Evolutionary conservation across 2,113 vertebrate species (phyloP).

Genomic region (Psephotus haematonotus): DNA sequence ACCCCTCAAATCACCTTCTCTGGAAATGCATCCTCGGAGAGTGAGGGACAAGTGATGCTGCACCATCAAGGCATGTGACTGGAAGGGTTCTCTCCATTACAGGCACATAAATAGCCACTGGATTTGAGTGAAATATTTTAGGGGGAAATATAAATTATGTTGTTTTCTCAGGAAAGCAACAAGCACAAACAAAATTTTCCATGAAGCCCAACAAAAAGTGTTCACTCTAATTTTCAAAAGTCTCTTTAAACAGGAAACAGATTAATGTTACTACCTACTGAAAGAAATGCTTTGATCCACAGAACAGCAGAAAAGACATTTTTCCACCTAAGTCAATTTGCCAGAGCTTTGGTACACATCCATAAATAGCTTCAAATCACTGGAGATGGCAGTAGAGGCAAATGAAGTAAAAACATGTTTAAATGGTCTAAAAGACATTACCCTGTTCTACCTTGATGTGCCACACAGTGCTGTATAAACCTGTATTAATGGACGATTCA

Average conservation of each 20-base stretch:
- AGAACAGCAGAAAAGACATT: neutral
- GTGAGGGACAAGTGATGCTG: neutral
- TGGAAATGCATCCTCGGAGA: neutral
- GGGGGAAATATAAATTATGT: neutral
- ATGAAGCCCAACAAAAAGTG: neutral
- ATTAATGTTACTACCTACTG: neutral
- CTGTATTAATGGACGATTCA: accelerated
- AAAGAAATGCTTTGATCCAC: neutral
- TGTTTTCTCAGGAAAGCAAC: neutral
- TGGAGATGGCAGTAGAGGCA: neutral
- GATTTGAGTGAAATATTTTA: neutral
- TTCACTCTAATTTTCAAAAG: neutral
- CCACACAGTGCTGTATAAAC: neutral
- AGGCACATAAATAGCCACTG: neutral
- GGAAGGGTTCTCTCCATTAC: neutral
- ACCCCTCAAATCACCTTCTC: neutral
- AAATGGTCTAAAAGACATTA: neutral
- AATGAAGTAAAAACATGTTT: neutral
- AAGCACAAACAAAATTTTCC: neutral
- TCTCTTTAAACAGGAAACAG: neutral
- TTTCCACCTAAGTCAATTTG: neutral
- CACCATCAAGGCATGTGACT: neutral
- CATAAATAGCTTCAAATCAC: neutral
- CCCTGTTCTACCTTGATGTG: neutral
- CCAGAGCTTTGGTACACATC: neutral